Evolutionary conservation across 2,797 vertebrate species (phyloP).

Genomic region (Oryzias dopingdopingensis): DNA sequence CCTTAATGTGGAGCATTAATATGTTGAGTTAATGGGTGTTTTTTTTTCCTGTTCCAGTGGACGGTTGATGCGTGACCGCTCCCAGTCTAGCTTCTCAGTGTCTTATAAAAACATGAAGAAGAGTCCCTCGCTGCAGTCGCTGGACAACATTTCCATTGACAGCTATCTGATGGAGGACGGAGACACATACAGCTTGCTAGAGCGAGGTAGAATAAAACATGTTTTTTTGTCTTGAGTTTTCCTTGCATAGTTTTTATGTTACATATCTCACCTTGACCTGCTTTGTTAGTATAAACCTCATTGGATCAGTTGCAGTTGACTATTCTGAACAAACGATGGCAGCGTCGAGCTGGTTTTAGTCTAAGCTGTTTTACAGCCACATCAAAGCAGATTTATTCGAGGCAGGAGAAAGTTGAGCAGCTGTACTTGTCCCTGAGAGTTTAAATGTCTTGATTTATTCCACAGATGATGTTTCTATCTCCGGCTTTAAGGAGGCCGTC

Average conservation of each 20-base stretch:
- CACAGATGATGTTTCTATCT: slow-evolving; percentile 83
- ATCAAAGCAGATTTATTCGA: background rate
- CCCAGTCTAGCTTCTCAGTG: slow-evolving; percentile 84
- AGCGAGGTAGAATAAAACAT: slow-evolving; percentile 79
- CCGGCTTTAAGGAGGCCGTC: slow-evolving; percentile 77
- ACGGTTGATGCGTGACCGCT: slow-evolving; percentile 88
- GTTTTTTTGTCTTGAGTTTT: background rate
- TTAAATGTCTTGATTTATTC: background rate
- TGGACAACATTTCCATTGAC: slow-evolving; percentile 95
- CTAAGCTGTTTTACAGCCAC: background rate
- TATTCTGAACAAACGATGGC: slow-evolving; percentile 58
- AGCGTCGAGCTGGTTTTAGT: slow-evolving; percentile 29
- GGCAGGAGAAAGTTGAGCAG: too few species aligned
- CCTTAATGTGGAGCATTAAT: background rate
- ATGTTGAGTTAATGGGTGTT: background rate
- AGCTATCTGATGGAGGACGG: slow-evolving; percentile 91
- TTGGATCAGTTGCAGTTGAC: background rate
- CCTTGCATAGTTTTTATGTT: background rate
- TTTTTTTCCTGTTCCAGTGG: slow-evolving; percentile 73
- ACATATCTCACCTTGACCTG: too few species aligned
- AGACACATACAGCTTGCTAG: slow-evolving; percentile 86
- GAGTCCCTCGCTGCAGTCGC: slow-evolving; percentile 91
- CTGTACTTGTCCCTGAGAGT: background rate
- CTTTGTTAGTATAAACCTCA: background rate
- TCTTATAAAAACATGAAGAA: slow-evolving; percentile 94